phyloP scores from a whole-genome alignment of 2,888 invertebrate genomes.

The Cheiracanthium punctorium region DNA sequence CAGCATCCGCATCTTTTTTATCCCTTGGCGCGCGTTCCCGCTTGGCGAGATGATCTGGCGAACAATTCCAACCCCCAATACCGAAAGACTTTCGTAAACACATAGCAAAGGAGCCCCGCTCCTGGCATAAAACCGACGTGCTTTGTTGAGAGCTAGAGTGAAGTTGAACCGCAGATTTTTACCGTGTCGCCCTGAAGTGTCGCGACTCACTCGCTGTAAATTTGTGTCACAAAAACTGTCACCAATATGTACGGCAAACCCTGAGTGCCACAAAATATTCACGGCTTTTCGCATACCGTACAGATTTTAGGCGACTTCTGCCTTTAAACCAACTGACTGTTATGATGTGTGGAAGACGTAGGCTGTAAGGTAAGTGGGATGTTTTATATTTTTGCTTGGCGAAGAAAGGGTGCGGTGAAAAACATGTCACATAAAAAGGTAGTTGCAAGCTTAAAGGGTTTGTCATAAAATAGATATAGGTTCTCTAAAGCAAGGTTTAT shows the following conservation, averaged over 20 bases:
- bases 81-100: constrained; percentile 1
- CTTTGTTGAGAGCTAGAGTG: neutral
- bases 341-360: neutral
- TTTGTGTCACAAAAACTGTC: neutral
- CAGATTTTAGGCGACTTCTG: neutral
- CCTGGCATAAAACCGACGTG: neutral
- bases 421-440: too few species aligned
- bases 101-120: neutral
- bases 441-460: too few species aligned
- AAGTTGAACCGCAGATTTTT: neutral
- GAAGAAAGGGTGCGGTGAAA: too few species aligned
- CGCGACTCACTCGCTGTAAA: neutral
- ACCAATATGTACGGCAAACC: neutral
- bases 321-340: neutral
- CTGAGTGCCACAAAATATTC: neutral
- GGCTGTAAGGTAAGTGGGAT: neutral
- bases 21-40: neutral
- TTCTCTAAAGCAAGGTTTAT: too few species aligned
- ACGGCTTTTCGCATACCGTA: neutral
- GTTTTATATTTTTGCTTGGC: neutral
- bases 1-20: neutral
- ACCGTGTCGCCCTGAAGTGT: neutral
- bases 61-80: neutral
- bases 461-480: too few species aligned
- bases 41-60: neutral